Conservation (phyloP, 2,797 vertebrate species). For the Lepus oiostolus region DNA sequence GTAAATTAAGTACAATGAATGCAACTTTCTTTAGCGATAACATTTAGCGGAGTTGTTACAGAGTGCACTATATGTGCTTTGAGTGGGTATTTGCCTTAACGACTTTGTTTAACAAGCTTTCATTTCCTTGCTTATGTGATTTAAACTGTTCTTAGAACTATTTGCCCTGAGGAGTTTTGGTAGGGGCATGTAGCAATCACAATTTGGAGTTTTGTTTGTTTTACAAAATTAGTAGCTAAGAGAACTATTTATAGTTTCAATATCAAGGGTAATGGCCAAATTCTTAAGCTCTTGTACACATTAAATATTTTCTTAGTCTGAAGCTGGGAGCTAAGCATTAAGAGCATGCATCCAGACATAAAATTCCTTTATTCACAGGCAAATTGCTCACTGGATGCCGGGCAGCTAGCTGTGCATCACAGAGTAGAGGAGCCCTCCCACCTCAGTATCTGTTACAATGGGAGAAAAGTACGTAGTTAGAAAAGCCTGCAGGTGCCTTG, state of each 20-base stretch:
- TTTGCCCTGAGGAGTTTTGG: background rate
- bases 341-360: background rate
- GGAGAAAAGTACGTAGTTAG: background rate
- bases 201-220: background rate
- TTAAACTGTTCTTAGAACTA: slow-evolving; percentile 30
- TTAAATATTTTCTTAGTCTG: background rate
- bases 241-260: slow-evolving; percentile 16
- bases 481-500: background rate
- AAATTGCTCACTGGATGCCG: background rate
- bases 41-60: slow-evolving; percentile 59
- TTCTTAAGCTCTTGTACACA: background rate
- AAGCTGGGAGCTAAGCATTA: background rate
- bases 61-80: background rate
- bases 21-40: slow-evolving; percentile 56
- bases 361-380: rapidly evolving
- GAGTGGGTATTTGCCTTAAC: slow-evolving; percentile 69
- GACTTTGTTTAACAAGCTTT: slow-evolving; percentile 65
- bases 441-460: background rate
- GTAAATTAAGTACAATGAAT: slow-evolving; percentile 69
- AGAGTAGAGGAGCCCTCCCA: background rate
- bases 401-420: background rate
- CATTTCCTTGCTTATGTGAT: slow-evolving; percentile 56
- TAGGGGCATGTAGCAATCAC: background rate
- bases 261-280: background rate
- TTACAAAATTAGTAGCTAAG: background rate